Evolutionary conservation across 1,140 invertebrate species (phyloP), one percentile per base, ranked within the genome.

Genomic region (Diorhabda sublineata): DNA sequence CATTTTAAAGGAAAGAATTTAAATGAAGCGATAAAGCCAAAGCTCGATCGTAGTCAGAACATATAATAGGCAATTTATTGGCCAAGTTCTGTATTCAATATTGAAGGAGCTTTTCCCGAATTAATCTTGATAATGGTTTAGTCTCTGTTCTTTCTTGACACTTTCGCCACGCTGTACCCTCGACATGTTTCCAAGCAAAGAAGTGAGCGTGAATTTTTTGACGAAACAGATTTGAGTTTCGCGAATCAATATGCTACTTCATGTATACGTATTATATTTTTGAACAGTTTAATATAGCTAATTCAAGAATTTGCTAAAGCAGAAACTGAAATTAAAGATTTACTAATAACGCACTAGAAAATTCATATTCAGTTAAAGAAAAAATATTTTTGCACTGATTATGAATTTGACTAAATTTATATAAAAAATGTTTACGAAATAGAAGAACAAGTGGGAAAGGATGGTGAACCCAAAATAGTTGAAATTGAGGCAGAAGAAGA

Each of bases 1-100:
- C 47, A 52, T 52, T 52, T 52, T 52, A 52, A 52, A 6, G 4
- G 4, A 52, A 52, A 52, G 47, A 52, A 52, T 52, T 52, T 52
- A 52, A 52, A 52, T 52, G 47, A 52, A 52, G 47, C 47, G 47
- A 52, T 52, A 52, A 52, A 52, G 47, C 47, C 6, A 52, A 4
- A 52, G 47, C 47, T 52, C 47, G 6, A 52, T 52, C 47, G 6
- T 52, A 52, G 47, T n/a, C 47, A 52, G 47, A 52, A 52, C 47
- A 52, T n/a, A 52, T 52, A 52, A 52, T 52, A 52, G 47, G 47
- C 47, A 52, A 52, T 52, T 52, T 52, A 52, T 52, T 52, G 47
- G 47, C 47, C 47, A 52, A 52, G 6, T 52, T 52, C 47, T 52
- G 47, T 52, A 52, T 52, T 52, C 47, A 52, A 52, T 52, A 52